Percentiles rank a stretch among this genome's conserved stretches.
Conservation (phyloP, 2,797 vertebrate genomes). For the Spinus pinus region DNA sequence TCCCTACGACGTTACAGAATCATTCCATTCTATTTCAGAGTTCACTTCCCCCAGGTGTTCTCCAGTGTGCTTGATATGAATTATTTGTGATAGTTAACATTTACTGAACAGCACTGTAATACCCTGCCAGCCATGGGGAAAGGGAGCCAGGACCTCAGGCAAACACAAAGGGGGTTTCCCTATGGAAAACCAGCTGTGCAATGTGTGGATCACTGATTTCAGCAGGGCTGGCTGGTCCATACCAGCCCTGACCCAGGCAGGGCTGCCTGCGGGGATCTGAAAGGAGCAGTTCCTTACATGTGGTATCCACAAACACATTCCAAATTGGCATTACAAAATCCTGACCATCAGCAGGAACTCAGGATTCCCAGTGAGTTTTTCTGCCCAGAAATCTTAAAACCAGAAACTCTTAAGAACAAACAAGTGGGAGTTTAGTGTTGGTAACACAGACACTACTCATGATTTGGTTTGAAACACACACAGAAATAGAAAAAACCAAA, state of each 20-base stretch:
- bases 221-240: not conserved
- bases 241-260: not conserved
- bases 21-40: not conserved
- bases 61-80: not conserved
- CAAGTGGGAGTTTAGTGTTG: not conserved
- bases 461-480: not conserved
- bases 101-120: not conserved
- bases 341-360: not conserved
- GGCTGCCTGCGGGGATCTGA: too few relatives aligned
- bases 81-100: slow-evolving; percentile 5
- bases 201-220: not conserved
- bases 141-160: not conserved
- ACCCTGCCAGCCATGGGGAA: not conserved
- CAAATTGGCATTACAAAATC: not conserved
- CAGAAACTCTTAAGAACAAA: not conserved
- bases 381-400: not conserved
- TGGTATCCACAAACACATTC: not conserved
- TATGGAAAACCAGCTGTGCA: not conserved
- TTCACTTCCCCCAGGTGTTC: not conserved
- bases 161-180: not conserved
- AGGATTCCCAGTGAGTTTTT: not conserved
- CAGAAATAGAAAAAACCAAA: not conserved
- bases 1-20: not conserved
- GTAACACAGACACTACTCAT: not conserved
- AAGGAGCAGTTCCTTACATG: not conserved